phyloP scores from a whole-genome alignment of 2,888 invertebrate species.

The Rhagophthalmus giganteus region DNA sequence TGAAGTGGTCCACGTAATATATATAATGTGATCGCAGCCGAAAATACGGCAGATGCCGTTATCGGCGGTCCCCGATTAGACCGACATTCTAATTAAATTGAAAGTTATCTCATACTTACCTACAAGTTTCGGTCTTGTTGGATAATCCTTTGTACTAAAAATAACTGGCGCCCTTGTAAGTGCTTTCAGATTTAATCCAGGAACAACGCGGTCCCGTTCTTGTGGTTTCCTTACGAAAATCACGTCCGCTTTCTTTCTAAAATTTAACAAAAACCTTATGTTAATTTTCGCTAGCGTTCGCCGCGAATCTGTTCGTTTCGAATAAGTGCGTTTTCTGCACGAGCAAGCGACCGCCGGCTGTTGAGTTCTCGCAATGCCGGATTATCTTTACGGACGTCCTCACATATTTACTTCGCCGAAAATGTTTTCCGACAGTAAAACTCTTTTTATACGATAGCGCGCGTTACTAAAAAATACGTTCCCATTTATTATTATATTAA shows the following conservation, averaged over 20 bases:
- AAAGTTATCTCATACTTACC: conserved; percentile 26
- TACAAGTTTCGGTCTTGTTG: conserved; percentile 10
- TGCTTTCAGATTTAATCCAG: too few relatives aligned
- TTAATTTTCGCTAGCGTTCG: too few relatives aligned
- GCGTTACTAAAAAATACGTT: too few relatives aligned
- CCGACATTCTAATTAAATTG: conserved; percentile 31
- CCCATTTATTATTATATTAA: too few relatives aligned
- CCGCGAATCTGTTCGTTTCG: background rate
- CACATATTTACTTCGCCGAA: too few relatives aligned
- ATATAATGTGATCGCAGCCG: too few relatives aligned
- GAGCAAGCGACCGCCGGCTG: too few relatives aligned
- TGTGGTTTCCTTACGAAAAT: too few relatives aligned
- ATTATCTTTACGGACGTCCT: conserved; percentile 23
- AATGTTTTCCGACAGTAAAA: background rate
- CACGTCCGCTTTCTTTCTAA: too few relatives aligned
- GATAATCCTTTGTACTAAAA: conserved; percentile 20
- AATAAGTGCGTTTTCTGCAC: too few relatives aligned
- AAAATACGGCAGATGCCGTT: conserved; percentile 25
- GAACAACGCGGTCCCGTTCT: too few relatives aligned
- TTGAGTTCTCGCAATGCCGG: conserved; percentile 22
- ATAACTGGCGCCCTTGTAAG: background rate
- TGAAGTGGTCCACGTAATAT: conserved; percentile 7
- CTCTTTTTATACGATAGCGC: background rate
- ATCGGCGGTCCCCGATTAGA: conserved; percentile 28
- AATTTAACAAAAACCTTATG: too few relatives aligned